phyloP scores from a whole-genome alignment of 1,140 invertebrate species.

The Platyura marginata region DNA sequence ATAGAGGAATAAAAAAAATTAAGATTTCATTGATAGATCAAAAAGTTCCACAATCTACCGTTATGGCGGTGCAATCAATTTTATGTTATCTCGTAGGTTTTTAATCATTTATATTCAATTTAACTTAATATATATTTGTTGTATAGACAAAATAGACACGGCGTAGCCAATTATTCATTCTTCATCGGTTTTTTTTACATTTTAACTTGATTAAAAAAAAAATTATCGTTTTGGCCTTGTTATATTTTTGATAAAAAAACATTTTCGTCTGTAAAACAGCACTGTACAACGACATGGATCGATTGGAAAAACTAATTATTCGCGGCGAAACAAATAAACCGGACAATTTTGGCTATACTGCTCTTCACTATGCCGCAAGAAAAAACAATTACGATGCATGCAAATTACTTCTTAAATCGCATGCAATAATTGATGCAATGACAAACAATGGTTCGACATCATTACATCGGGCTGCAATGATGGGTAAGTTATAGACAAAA shows the following conservation, averaged over 20 bases:
- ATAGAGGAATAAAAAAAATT: constrained; percentile 2
- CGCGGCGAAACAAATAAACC: constrained; percentile 32
- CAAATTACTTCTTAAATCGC: constrained; percentile 40
- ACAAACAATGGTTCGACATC: constrained; percentile 56
- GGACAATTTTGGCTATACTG: constrained; percentile 54
- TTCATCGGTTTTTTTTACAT: too few species aligned
- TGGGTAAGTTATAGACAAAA: constrained; percentile 34
- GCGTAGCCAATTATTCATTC: too few species aligned
- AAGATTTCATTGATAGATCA: too few species aligned
- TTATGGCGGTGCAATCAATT: too few species aligned
- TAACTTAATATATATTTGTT: constrained; percentile 2
- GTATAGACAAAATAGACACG: too few species aligned
- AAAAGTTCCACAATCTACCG: too few species aligned
- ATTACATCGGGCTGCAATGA: constrained; percentile 60
- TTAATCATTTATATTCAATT: too few species aligned
- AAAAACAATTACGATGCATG: constrained; percentile 54
- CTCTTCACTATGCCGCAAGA: constrained; percentile 71
- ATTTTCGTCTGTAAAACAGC: too few species aligned
- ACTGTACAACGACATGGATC: constrained; percentile 41
- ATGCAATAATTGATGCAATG: constrained; percentile 50
- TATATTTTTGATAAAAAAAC: too few species aligned
- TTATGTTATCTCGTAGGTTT: too few species aligned
- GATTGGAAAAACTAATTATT: constrained; percentile 33
- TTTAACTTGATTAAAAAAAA: too few species aligned
- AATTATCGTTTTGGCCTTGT: too few species aligned